Conservation (phyloP, 2,797 vertebrate species). For the Centroberyx gerrardi region DNA sequence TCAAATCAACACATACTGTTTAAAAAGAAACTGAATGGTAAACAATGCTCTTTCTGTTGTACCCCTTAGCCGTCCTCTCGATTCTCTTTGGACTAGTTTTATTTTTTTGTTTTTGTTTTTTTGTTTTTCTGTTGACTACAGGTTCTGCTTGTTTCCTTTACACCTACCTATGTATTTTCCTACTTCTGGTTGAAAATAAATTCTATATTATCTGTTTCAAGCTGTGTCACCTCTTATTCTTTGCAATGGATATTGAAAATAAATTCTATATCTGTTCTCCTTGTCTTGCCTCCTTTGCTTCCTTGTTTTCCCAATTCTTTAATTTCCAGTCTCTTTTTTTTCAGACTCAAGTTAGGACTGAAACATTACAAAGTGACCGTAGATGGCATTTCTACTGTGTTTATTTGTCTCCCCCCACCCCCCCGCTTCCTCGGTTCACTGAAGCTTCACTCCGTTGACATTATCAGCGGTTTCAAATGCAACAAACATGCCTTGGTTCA, state of each 20-base stretch:
- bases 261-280: slow-evolving; percentile 78
- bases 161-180: slow-evolving; percentile 97
- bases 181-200: slow-evolving; percentile 99
- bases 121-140: slow-evolving; percentile 91
- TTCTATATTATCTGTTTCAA: slow-evolving; percentile 98
- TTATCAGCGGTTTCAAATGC: neutral
- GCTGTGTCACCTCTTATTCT: slow-evolving; percentile 90
- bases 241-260: slow-evolving; percentile 79
- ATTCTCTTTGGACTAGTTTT: slow-evolving; percentile 92
- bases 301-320: neutral
- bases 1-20: slow-evolving; percentile 92
- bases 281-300: slow-evolving; percentile 49
- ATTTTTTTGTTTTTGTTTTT: slow-evolving; percentile 50
- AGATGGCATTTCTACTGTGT: neutral
- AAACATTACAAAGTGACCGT: too few relatives aligned
- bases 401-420: neutral
- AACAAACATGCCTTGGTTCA: too few relatives aligned
- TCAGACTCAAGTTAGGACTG: neutral
- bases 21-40: slow-evolving; percentile 91
- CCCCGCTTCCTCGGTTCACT: too few relatives aligned
- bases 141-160: slow-evolving; percentile 96
- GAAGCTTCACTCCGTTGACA: neutral
- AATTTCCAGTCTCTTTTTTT: neutral
- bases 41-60: slow-evolving; percentile 94
- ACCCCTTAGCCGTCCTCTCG: slow-evolving; percentile 92